Evolutionary conservation across 2,888 invertebrate genomes (phyloP).

Genomic region (Diarsia rubi): DNA sequence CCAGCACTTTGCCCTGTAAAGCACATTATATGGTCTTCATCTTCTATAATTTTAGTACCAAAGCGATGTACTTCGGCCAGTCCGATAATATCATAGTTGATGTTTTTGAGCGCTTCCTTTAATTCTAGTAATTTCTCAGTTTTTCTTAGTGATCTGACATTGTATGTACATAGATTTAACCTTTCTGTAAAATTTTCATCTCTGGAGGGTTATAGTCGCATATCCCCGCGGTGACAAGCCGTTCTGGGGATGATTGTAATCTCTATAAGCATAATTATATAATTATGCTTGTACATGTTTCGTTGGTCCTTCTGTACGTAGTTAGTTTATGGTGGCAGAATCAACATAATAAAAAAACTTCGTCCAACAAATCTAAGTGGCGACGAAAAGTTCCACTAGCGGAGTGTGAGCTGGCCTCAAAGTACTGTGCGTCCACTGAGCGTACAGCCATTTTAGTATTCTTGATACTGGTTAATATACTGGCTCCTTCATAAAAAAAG

Average conservation of each 20-base stretch:
- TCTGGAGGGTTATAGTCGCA: slow-evolving; percentile 3
- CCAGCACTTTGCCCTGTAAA: too few species aligned
- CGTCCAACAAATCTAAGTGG: slow-evolving; percentile 56
- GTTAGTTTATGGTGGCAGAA: slow-evolving; percentile 52
- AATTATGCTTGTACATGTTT: too few species aligned
- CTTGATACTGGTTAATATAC: background rate
- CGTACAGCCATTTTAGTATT: background rate
- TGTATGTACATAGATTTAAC: too few species aligned
- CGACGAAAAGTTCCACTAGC: slow-evolving; percentile 38
- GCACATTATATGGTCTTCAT: too few species aligned
- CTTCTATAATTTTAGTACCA: too few species aligned
- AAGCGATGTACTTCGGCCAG: too few species aligned
- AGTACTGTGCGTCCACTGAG: background rate
- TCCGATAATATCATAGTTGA: too few species aligned
- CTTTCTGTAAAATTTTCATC: too few species aligned
- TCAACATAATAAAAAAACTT: slow-evolving; percentile 73
- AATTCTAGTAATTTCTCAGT: too few species aligned
- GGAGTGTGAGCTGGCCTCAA: background rate
- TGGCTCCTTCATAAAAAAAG: slow-evolving; percentile 1
- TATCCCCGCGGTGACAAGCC: background rate
- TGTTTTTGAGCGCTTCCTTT: too few species aligned
- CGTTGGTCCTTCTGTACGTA: background rate
- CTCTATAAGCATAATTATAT: too few species aligned
- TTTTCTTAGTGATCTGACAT: too few species aligned
- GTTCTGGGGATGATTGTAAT: background rate